Evolutionary conservation across 2,113 vertebrate species (phyloP), one percentile per base, ranked within the genome.

Genomic region (Tylochromis polylepis): DNA sequence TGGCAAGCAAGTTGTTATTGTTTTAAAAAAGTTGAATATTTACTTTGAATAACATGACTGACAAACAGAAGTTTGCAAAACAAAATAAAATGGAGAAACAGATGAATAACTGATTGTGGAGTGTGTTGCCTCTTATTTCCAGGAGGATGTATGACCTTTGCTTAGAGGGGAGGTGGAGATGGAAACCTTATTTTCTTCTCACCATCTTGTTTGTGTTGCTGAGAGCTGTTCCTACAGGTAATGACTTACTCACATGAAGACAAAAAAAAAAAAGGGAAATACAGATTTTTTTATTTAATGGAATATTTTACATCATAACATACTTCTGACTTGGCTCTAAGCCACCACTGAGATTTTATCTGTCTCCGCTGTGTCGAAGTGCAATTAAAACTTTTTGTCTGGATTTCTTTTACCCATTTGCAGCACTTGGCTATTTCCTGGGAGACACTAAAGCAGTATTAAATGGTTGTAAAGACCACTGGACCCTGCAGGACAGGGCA

Each of bases 401-500:
- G 2, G 2, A n/a, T 82, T 49, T 67, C 1, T 58, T 62, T 72
- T 20, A 3, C 16, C 20, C 11, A 2, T 41, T 72, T 57, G 4
- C 60, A 94, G 92, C 34, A 0, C 34, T n/a, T 6, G 91, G 95
- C 5, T 88, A 89, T 83, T 96, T 96, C 91, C 78, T 97, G 87
- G 91, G 86, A 5, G 89, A 96, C 86, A 93, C 92, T 5, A 97
- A 96, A 36, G 96, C 96, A 1, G 92, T 95, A 6, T 49, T 96
- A 36, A 85, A 90, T 3, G 94, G 93, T 41, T 96, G 96, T 4
- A 46, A 83, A 15, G 94, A 96, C 87, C 87, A 93, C 91, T 97
- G 96, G 96, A 95, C 92, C n/a, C 92, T 96, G 65, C 92, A 90
- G 89, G 91, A 89, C 24, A 24, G 55, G 9, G 3, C 27, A 12